phyloP scores from a whole-genome alignment of 64 coral and sea anemone species.

The Stylophora pistillata region DNA sequence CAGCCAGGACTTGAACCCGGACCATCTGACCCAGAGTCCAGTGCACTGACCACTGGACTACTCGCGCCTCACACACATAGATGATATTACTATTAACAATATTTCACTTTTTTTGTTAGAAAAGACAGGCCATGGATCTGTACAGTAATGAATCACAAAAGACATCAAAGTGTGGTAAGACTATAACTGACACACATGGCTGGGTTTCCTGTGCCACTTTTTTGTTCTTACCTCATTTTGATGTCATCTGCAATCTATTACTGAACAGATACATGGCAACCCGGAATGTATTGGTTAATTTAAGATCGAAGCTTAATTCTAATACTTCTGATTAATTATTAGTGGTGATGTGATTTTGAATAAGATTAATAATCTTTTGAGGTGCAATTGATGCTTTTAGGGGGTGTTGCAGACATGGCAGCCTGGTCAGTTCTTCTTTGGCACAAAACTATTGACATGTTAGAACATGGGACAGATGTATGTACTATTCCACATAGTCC shows the following conservation, averaged over 20 bases:
- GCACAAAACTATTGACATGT: slow-evolving; percentile 86
- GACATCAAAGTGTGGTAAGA: not conserved
- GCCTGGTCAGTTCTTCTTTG: slow-evolving; percentile 86
- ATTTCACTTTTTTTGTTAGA: too few species aligned
- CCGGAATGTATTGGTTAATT: too few species aligned
- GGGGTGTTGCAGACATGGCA: slow-evolving; percentile 94
- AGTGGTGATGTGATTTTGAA: not conserved
- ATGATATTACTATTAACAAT: too few species aligned
- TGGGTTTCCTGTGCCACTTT: not conserved
- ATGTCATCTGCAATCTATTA: not conserved
- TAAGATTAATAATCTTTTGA: not conserved
- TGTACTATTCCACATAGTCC: slow-evolving; percentile 79
- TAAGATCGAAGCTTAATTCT: too few species aligned
- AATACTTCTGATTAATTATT: not conserved
- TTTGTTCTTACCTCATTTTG: not conserved
- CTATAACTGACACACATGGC: not conserved
- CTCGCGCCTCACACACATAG: too few species aligned
- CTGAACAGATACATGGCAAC: too few species aligned
- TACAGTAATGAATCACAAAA: too few species aligned
- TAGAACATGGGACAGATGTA: slow-evolving; percentile 82
- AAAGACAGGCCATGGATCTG: too few species aligned
- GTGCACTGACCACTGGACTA: too few species aligned
- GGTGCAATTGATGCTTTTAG: slow-evolving; percentile 15
- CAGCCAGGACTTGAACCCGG: too few species aligned
- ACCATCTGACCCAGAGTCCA: too few species aligned